A percentile compares a stretch with the other conserved stretches of the same genome.
Conservation (phyloP, 2,888 invertebrate genomes). For the Octonoba sinensis region DNA sequence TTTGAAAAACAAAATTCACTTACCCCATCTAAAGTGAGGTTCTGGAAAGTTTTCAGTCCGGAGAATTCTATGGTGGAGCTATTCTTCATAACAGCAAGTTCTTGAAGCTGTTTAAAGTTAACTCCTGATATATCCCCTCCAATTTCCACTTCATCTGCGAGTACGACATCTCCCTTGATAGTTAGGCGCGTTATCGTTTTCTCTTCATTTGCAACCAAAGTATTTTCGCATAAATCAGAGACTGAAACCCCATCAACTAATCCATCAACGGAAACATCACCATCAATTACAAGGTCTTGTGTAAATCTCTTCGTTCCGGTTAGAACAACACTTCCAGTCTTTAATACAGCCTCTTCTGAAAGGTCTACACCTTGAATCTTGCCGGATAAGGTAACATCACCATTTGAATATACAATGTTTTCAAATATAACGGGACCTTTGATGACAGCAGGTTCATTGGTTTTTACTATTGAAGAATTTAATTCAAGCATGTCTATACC, state of each 20-base stretch:
- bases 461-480: constrained; percentile 47
- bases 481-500: constrained; percentile 36
- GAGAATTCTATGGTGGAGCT: constrained; percentile 17
- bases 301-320: constrained; percentile 48
- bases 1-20: constrained; percentile 18
- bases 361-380: constrained; percentile 61
- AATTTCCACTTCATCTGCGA: constrained; percentile 30
- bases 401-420: constrained; percentile 27
- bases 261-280: constrained; percentile 42
- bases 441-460: constrained; percentile 35
- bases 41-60: constrained; percentile 43
- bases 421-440: constrained; percentile 35
- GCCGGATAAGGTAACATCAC: constrained; percentile 48
- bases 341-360: constrained; percentile 56
- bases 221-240: constrained; percentile 43
- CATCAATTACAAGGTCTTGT: constrained; percentile 21
- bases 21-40: constrained; percentile 56
- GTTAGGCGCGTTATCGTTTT: constrained; percentile 34
- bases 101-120: constrained; percentile 23
- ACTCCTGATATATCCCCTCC: constrained; percentile 36
- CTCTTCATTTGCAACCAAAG: constrained; percentile 25
- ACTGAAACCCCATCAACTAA: constrained; percentile 49
- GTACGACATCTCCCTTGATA: constrained; percentile 37
- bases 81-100: constrained; percentile 27
- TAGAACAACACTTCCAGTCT: constrained; percentile 27